A percentile compares a stretch with the other conserved stretches of the same genome.
Evolutionary conservation across 2,113 vertebrate genomes (phyloP).

Genomic region (Cryptomyrus ogoouensis): DNA sequence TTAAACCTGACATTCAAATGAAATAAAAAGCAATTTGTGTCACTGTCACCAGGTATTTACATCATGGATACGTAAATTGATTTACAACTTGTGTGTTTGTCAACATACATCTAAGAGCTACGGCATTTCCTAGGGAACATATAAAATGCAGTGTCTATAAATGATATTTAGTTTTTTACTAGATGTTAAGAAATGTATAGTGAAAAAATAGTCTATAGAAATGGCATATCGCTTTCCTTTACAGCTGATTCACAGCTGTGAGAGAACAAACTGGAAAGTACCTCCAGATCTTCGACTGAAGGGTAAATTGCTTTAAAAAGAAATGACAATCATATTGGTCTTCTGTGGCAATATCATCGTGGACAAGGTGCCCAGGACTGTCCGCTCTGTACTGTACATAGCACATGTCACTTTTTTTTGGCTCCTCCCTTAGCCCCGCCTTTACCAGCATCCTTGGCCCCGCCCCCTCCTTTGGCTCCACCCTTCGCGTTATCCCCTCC

Average conservation of each 20-base stretch:
- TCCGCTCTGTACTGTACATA: not conserved
- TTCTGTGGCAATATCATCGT: not conserved
- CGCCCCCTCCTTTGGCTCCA: constrained; percentile 17
- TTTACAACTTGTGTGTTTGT: not conserved
- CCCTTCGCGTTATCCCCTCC: constrained; percentile 1
- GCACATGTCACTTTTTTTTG: constrained; percentile 47
- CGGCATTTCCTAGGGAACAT: not conserved
- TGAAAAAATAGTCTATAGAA: not conserved
- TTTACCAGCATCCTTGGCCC: constrained; percentile 18
- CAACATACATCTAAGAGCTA: not conserved
- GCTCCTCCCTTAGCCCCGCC: constrained; percentile 32
- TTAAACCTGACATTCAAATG: not conserved
- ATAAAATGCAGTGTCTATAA: not conserved
- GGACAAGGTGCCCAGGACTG: not conserved
- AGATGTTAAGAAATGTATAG: not conserved
- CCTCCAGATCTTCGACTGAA: not conserved
- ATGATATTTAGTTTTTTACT: not conserved
- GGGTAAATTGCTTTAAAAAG: not conserved
- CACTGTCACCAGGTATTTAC: constrained; percentile 6
- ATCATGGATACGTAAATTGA: not conserved
- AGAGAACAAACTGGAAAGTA: not conserved
- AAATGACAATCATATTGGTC: not conserved
- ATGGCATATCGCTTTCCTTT: not conserved
- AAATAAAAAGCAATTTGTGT: not conserved
- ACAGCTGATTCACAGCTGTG: not conserved